Evolutionary conservation across 2,888 invertebrate genomes (phyloP), one percentile per base, ranked within the genome.

Genomic region (Cryptops parisi): DNA sequence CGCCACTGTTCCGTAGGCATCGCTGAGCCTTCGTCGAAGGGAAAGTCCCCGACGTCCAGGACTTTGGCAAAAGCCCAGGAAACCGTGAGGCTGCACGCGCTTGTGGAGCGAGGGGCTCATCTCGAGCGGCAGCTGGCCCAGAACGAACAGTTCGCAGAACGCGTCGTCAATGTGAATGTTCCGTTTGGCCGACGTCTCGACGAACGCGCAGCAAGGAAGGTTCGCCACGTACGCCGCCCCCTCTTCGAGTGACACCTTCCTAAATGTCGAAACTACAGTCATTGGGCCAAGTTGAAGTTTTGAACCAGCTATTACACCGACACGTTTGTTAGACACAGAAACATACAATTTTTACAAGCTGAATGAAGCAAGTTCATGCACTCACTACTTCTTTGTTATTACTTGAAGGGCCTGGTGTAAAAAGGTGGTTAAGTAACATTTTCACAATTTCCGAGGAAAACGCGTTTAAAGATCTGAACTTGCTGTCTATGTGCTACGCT

Each of bases 81-180:
- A 48, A 17, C 59, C 65, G n/a, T n/a, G n/a, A 2, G 73, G 73
- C 62, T 79, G 81, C 43, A 88, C 82, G 55, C 82, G 77, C 63
- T 85, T 81, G 68, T 88, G 88, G 65, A 86, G 82, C 64, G 86
- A 85, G 0, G 85, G 85, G 21, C 86, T 85, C 88, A 89, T 89
- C 72, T 89, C 88, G 62, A 84, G 70, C 0, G 88, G 88, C 55
- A 89, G 70, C 66, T 84, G 84, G 25, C 86, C 84, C 47, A 84
- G 79, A 53, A 82, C 77, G 68, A 89, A 89, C 12, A 89, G 75
- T 61, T 84, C 82, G 67, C 84, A 81, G 70, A 88, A 89, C 17
- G 86, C 77, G 63, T 88, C 86, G 64, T 87, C 85, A 49, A 89
- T 82, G 63, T 80, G 80, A 58, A 75, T 74, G 68, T 86, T 84